Base-by-base conservation (phyloP, 2,113 vertebrate species). In the Talpa occidentalis region DNA sequence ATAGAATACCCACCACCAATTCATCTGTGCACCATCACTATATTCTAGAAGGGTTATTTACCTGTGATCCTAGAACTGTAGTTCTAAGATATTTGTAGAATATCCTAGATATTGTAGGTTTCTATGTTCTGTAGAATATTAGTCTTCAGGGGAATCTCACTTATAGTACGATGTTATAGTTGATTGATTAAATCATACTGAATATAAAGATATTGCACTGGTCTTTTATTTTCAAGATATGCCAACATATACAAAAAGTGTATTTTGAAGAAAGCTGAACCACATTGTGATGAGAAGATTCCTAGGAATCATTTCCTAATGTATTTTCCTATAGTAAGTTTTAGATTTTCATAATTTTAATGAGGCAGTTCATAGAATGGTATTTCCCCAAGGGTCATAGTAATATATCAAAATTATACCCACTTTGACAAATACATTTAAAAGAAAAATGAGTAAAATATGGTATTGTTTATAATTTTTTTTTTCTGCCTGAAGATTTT, bases 331-430 rank as follows among this genome's bases (percentile, higher is more conserved):
- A 0, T 32, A 19, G 19, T 42, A 56, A 54, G 69, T 22, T 79
- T 77, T 70, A 79, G 59, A 67, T 90, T 90, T 69, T 92, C 35
- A 30, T 79, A 54, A 21, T 86, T 95, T 94, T 94, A 94, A 95
- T 93, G 52, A 56, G 82, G 56, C 0, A 0, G 70, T 17, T 30
- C 59, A 66, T 77, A 44, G 2, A 47, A 9, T 79, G 0, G 9
- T n/a, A n/a, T 64, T 93, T 79, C 76, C 22, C 79, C 17, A 78
- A 6, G 21, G 87, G 15, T 81, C 5, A 11, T 69, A 6, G 59
- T 91, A 0, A 76, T 54, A 74, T 64, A 64, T 21, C 74, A 69
- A 37, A 84, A 74, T 2, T 91, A 82, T 64, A 37, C 28, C 37
- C 73, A 11, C 17, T 93, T 30, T 89, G 28, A 40, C 0, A 40